Percentiles rank a stretch among this genome's conserved stretches.
These are phyloP conservation scores for Periophthalmus modestus DNA, from an alignment of 2,113 vertebrate genomes.

Conservation along the genomic window DNA sequence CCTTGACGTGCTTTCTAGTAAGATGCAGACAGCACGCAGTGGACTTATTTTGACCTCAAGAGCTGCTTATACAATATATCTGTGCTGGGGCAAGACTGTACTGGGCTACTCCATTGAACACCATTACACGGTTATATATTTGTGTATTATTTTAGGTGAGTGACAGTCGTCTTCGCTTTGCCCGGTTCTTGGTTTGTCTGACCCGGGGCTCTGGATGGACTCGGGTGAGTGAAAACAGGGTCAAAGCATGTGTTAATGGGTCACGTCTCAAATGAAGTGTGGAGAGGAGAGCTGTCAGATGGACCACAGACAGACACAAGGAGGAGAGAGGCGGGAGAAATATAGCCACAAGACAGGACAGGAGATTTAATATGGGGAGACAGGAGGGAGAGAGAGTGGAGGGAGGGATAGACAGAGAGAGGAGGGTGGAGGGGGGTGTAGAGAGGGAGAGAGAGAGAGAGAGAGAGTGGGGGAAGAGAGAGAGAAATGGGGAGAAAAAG, in stretches of 20 bases:
- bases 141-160: neutral
- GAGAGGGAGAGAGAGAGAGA: too few species aligned
- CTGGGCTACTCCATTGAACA: neutral
- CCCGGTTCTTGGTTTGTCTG: neutral
- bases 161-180: neutral
- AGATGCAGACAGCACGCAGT: too few species aligned
- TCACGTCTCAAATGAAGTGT: conserved; percentile 9
- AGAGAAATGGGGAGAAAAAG: too few species aligned
- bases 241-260: conserved; percentile 1
- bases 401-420: too few species aligned
- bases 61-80: too few species aligned
- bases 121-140: neutral
- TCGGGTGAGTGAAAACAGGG: conserved; percentile 3
- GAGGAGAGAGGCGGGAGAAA: neutral
- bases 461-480: too few species aligned
- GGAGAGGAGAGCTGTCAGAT: conserved; percentile 3
- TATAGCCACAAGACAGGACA: too few species aligned
- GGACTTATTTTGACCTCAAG: too few species aligned
- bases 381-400: too few species aligned
- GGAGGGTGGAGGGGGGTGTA: too few species aligned
- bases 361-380: neutral
- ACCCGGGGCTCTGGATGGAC: neutral
- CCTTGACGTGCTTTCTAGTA: too few species aligned
- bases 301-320: neutral
- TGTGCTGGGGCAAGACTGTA: too few species aligned